Conservation (phyloP, 2,113 vertebrate genomes). For the Rhynchomys soricoides region DNA sequence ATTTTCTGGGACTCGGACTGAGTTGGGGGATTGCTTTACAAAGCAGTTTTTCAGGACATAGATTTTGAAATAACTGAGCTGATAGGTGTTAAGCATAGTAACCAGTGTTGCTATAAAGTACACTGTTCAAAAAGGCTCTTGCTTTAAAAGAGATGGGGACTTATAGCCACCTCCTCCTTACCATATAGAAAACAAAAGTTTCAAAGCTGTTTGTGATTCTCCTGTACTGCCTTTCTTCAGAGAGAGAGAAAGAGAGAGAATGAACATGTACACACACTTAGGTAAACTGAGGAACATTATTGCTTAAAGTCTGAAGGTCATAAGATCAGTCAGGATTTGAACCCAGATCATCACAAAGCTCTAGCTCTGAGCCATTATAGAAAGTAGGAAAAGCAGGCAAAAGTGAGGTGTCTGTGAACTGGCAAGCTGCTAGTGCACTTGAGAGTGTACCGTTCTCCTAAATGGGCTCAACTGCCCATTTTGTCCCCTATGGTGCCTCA, state of each 20-base stretch:
- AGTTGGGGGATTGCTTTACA: background rate
- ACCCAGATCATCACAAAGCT: background rate
- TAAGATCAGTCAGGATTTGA: background rate
- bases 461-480: background rate
- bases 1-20: background rate
- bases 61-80: background rate
- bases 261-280: background rate
- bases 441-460: background rate
- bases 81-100: background rate
- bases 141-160: background rate
- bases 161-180: too few species aligned
- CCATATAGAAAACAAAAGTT: background rate
- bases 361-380: background rate
- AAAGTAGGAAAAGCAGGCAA: background rate
- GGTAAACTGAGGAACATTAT: slow-evolving; percentile 49
- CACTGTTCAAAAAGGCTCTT: background rate
- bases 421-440: fast-evolving
- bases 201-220: background rate
- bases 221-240: background rate
- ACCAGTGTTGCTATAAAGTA: background rate
- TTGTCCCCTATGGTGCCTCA: background rate
- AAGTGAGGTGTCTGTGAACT: background rate
- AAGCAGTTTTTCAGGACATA: background rate
- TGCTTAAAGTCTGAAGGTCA: slow-evolving; percentile 20
- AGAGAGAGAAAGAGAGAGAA: too few species aligned